Base-by-base conservation (phyloP, 2,797 vertebrate species). In the Tympanoctomys barrerae region DNA sequence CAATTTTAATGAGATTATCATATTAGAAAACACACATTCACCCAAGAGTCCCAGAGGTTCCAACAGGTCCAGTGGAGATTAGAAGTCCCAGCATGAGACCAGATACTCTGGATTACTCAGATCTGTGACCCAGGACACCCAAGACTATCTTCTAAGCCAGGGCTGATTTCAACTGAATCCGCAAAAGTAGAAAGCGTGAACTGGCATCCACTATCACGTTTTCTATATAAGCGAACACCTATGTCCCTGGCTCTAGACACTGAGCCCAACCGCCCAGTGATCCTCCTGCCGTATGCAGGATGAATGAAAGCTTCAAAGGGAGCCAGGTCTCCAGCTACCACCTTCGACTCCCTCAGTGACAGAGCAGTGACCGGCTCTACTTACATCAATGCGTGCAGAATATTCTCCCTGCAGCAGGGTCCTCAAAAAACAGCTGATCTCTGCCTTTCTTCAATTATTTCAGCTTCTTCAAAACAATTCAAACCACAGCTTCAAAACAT, bases 341-440 rank as follows among this genome's bases (percentile, higher is more conserved):
- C 18, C 59, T 64, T 5, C 75, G 49, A 0, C 28, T 66, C 42
- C n/a, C 0, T 4, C 2, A 28, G 10, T 31, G 13, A 49, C 52
- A 42, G 14, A 21, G n/a, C 19, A 28, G 31, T 0, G 0, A 61
- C 33, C 0, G 22, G 14, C 9, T 28, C 28, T 73, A 97, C 97
- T 96, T 86, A 97, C 95, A 84, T 97, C 91, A 96, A 54, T 1
- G 33, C 59, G 54, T 39, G 83, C 78, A 85, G 91, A 73, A 49
- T 96, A 95, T 97, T 87, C 93, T 97, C 93, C 13, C 36, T 68
- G 73, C 57, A 64, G 26, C 52, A 21, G 33, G 73, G 61, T 62
- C 88, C 52, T 94, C 85, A 61, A 24, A 73, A 64, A 31, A 7
- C n/a, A 31, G 46, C 57, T 26, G 54, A 28, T n/a, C 36, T 80